Evolutionary conservation across 2,113 vertebrate genomes (phyloP).

Genomic region (Mixornis gularis): DNA sequence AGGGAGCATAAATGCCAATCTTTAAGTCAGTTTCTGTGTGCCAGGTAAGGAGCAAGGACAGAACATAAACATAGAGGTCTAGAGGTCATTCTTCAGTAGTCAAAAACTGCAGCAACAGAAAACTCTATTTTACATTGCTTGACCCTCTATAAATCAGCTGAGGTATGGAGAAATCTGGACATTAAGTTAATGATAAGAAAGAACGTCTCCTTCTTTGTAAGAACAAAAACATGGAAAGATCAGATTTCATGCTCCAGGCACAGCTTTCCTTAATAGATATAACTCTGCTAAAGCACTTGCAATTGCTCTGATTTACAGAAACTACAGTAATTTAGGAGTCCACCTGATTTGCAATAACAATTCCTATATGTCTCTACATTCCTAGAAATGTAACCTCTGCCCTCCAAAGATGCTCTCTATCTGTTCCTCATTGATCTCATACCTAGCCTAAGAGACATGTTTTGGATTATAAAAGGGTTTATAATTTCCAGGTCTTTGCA

Average conservation of each 20-base stretch:
- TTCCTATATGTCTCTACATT: neutral
- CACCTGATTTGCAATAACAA: neutral
- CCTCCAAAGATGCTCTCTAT: neutral
- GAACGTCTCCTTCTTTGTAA: neutral
- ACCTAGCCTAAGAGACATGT: neutral
- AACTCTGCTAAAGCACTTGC: neutral
- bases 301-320: neutral
- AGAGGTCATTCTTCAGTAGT: neutral
- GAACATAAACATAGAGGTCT: neutral
- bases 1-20: neutral
- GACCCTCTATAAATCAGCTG: neutral
- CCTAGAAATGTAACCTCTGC: neutral
- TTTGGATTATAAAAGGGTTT: neutral
- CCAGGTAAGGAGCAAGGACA: neutral
- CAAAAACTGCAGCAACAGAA: neutral
- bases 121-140: neutral
- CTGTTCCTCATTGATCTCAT: neutral
- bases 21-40: neutral
- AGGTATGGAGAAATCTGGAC: neutral
- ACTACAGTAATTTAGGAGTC: neutral
- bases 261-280: neutral
- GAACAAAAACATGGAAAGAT: neutral
- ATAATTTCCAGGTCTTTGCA: neutral
- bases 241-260: neutral
- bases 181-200: slow-evolving; percentile 9